Evolutionary conservation across 2,888 invertebrate species (phyloP), one percentile per base, ranked within the genome.

Genomic region (Athripsodes cinereus): DNA sequence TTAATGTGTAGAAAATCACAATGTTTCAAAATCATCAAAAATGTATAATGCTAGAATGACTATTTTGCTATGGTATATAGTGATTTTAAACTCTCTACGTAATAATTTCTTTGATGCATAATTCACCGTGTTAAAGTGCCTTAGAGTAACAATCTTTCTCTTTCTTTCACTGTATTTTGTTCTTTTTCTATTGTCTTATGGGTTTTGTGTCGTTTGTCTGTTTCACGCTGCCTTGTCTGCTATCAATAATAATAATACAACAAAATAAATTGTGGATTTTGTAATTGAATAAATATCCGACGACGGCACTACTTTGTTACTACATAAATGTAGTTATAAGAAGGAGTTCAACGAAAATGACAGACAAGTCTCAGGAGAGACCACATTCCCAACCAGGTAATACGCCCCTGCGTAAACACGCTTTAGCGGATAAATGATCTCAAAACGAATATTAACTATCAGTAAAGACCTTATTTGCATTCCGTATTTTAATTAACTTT

Each of bases 351-450:
- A 79, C 78, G 73, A 79, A 79, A 76, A 76, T 76, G 74, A 75
- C 78, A 72, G 79, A 79, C 72, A 79, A 79, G 76, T 74, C 76
- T 73, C 79, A 79, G 77, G 79, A 79, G 68, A 75, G 79, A 73
- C 79, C 79, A 67, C 79, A 79, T 73, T 79, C 79, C 71, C 79
- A 79, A 76, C 79, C 79, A 79, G 79, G 79, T 79, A 79, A 76
- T 69, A 47, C 48, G 22, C 22, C 34, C 53, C 2, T 6, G 21
- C 52, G 49, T 49, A 52, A 21, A 34, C 59, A 55, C 59, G 55
- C 59, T 59, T 58, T 49, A 49, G n/a, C n/a, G n/a, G n/a, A n/a
- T n/a, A n/a, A n/a, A n/a, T n/a, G n/a, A n/a, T 8, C 18, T 10
- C 22, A 26, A 3, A 26, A 10, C 26, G 26, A 26, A 3, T 26